phyloP scores from a whole-genome alignment of 2,113 vertebrate species.

The Brevimyrus niger region DNA sequence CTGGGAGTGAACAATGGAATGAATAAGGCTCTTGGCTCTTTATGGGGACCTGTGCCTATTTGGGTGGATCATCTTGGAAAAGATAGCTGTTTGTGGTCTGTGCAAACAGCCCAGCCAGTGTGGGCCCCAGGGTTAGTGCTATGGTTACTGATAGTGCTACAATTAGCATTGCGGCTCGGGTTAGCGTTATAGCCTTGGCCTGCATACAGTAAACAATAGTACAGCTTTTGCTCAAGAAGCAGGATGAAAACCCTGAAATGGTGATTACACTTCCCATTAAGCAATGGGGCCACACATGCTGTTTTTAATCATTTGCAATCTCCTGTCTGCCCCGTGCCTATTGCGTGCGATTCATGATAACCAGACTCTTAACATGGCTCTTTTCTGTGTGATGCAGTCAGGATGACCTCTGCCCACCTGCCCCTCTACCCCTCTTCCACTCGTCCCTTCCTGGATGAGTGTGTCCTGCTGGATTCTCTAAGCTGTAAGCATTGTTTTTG shows the following conservation, averaged over 20 bases:
- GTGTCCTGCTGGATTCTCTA: not conserved
- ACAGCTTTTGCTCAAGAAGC: slow-evolving; percentile 39
- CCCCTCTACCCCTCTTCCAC: not conserved
- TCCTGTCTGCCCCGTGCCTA: not conserved
- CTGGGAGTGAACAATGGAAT: slow-evolving; percentile 22
- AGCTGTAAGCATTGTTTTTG: not conserved
- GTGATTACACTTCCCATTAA: not conserved
- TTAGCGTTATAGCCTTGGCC: slow-evolving; percentile 12
- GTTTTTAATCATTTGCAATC: not conserved
- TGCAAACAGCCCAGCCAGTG: slow-evolving; percentile 14
- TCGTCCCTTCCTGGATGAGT: not conserved
- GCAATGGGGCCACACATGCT: not conserved
- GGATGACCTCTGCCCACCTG: not conserved
- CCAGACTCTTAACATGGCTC: not conserved
- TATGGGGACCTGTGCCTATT: slow-evolving; percentile 32
- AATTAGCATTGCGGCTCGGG: no score
- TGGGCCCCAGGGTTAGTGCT: not conserved
- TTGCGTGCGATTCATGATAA: not conserved
- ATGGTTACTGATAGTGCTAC: not conserved
- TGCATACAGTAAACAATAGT: slow-evolving; percentile 39
- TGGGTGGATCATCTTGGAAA: slow-evolving; percentile 21
- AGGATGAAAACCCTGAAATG: slow-evolving; percentile 34
- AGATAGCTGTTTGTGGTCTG: slow-evolving; percentile 36
- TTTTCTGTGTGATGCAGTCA: not conserved
- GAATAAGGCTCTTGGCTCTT: not conserved